A percentile compares a stretch with the other conserved stretches of the same genome.
phyloP scores from a whole-genome alignment of 2,797 vertebrate species.

The Morus bassanus region DNA sequence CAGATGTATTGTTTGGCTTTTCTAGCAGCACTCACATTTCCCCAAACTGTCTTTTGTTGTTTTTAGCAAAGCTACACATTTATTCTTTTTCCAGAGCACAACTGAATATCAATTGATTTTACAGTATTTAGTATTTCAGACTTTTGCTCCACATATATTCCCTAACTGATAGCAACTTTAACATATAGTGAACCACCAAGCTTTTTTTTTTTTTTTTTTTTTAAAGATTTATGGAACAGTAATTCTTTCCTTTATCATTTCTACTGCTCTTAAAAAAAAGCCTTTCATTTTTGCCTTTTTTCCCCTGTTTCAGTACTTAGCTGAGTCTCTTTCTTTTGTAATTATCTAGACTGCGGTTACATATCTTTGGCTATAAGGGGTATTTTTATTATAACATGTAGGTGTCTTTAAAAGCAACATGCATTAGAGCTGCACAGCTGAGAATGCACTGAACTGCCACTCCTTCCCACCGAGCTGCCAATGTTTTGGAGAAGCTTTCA shows the following conservation, averaged over 20 bases:
- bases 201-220: not conserved
- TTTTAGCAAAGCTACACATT: conserved; percentile 5
- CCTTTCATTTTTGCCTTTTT: not conserved
- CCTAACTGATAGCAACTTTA: not conserved
- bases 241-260: not conserved
- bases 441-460: conserved; percentile 3
- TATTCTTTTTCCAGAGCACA: conserved; percentile 30
- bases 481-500: not conserved
- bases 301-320: not conserved
- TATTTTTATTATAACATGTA: conserved; percentile 32
- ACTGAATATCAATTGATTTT: not conserved
- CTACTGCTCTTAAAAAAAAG: not conserved
- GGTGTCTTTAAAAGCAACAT: conserved; percentile 33
- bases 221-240: not conserved
- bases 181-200: not conserved
- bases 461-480: not conserved
- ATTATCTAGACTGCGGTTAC: conserved; percentile 1
- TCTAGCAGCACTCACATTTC: not conserved
- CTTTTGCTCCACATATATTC: not conserved
- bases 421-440: not conserved
- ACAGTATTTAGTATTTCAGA: not conserved
- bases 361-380: not conserved
- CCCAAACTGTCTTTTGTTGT: conserved; percentile 24
- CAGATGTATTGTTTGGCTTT: not conserved
- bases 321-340: not conserved